A percentile compares a stretch with the other conserved stretches of the same genome.
These are phyloP conservation scores for Cyphomyrus discorhynchus DNA, from an alignment of 2,113 vertebrate genomes.

Conservation along the genomic window DNA sequence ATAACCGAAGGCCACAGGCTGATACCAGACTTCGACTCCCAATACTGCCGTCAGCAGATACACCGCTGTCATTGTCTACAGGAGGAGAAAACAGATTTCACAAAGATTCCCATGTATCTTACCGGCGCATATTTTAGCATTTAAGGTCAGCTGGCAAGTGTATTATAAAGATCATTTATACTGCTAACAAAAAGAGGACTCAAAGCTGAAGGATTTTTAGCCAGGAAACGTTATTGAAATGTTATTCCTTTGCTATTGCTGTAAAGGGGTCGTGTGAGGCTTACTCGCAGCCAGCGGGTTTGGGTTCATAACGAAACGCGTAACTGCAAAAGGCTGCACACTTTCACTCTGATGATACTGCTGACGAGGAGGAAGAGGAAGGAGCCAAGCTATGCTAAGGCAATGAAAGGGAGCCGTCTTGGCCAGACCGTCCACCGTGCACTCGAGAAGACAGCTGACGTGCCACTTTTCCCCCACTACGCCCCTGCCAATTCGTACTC, in stretches of 20 bases:
- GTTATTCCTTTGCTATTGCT: neutral
- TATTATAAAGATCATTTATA: neutral
- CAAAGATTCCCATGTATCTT: neutral
- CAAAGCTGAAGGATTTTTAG: neutral
- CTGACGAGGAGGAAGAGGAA: neutral
- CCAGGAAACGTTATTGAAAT: neutral
- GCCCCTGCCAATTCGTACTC: neutral
- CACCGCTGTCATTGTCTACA: constrained; percentile 47
- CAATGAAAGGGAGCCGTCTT: neutral
- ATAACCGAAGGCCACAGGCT: constrained; percentile 49
- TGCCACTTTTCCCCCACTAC: neutral
- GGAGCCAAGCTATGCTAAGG: neutral
- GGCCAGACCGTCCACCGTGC: neutral
- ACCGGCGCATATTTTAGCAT: neutral
- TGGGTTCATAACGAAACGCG: neutral
- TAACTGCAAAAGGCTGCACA: neutral
- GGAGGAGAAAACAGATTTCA: constrained; percentile 17
- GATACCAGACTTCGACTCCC: constrained; percentile 56
- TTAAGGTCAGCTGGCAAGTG: neutral
- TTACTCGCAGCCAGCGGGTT: neutral
- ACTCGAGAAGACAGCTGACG: neutral
- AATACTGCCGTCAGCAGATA: constrained; percentile 49
- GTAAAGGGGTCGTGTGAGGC: neutral
- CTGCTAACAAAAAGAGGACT: neutral
- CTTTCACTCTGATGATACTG: neutral